phyloP scores from a whole-genome alignment of 2,113 vertebrate genomes.

The Tricholaema leucomelas region DNA sequence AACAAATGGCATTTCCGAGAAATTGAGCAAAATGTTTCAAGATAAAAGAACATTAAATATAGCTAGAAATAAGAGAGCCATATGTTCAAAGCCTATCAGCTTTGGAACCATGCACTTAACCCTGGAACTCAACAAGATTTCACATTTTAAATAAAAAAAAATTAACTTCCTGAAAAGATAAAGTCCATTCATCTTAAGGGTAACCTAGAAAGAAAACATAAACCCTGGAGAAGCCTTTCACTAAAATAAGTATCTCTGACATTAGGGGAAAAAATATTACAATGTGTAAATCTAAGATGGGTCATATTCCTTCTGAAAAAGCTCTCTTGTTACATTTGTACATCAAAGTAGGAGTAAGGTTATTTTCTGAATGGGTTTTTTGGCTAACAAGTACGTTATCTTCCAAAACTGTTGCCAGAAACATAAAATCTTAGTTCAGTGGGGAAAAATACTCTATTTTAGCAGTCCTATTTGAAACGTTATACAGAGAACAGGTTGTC shows the following conservation, averaged over 20 bases:
- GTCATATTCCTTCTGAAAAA: not conserved
- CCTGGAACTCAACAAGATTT: constrained; percentile 36
- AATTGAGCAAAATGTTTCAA: constrained; percentile 51
- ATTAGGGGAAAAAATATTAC: not conserved
- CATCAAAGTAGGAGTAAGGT: constrained; percentile 44
- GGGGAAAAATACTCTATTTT: constrained; percentile 13
- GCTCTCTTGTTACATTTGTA: not conserved
- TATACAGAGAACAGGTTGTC: not conserved
- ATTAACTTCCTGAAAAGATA: constrained; percentile 46
- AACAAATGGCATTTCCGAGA: constrained; percentile 52
- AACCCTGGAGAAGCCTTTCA: not conserved
- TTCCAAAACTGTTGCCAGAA: constrained; percentile 30
- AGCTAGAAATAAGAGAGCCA: constrained; percentile 55
- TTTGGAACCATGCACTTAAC: constrained; percentile 45
- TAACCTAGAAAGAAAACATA: not conserved
- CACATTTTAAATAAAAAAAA: constrained; percentile 50
- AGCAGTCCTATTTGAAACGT: constrained; percentile 38
- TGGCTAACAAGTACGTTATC: constrained; percentile 52
- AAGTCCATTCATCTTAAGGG: constrained; percentile 12
- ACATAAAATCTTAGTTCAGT: constrained; percentile 38
- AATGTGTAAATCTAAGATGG: not conserved
- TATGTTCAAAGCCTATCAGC: constrained; percentile 20
- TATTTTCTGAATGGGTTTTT: constrained; percentile 41
- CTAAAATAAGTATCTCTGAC: constrained; percentile 39
- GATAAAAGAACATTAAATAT: constrained; percentile 62